Evolutionary conservation across 92 coral and sea anemone species (phyloP).

Genomic region (Pocillopora grandis): DNA sequence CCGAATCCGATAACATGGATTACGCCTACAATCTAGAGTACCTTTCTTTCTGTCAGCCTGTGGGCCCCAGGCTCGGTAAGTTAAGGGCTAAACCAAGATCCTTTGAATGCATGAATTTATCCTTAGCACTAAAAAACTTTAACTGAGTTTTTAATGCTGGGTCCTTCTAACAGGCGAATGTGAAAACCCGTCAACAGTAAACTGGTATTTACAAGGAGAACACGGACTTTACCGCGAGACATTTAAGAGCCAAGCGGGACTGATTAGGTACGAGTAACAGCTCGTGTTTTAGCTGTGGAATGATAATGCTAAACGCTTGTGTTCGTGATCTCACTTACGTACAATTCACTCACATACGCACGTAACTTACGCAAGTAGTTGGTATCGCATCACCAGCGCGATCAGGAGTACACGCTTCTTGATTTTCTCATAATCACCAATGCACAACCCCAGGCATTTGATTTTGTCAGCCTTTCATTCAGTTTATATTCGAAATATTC

Average conservation of each 20-base stretch:
- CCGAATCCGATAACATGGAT: constrained; percentile 43
- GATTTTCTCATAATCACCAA: neutral
- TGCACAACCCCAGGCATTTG: neutral
- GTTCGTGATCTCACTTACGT: neutral
- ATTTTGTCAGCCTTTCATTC: too few species aligned
- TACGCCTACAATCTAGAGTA: constrained; percentile 71
- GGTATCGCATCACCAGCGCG: too few species aligned
- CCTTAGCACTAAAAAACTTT: neutral
- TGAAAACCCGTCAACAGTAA: constrained; percentile 78
- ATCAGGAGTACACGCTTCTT: too few species aligned
- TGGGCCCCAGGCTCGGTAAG: constrained; percentile 86
- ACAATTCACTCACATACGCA: neutral
- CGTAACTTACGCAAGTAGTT: too few species aligned
- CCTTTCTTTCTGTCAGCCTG: constrained; percentile 86
- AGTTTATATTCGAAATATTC: too few species aligned
- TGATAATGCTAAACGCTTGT: too few species aligned
- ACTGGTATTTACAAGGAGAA: constrained; percentile 90
- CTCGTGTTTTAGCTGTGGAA: too few species aligned
- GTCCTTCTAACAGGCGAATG: constrained; percentile 55
- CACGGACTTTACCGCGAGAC: constrained; percentile 83
- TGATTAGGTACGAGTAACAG: neutral
- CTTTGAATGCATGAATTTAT: neutral
- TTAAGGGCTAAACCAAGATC: neutral
- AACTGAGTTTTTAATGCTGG: neutral
- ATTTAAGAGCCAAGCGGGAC: neutral